Base-by-base conservation (phyloP, 2,888 invertebrate genomes). In the Epiblema foenella region DNA sequence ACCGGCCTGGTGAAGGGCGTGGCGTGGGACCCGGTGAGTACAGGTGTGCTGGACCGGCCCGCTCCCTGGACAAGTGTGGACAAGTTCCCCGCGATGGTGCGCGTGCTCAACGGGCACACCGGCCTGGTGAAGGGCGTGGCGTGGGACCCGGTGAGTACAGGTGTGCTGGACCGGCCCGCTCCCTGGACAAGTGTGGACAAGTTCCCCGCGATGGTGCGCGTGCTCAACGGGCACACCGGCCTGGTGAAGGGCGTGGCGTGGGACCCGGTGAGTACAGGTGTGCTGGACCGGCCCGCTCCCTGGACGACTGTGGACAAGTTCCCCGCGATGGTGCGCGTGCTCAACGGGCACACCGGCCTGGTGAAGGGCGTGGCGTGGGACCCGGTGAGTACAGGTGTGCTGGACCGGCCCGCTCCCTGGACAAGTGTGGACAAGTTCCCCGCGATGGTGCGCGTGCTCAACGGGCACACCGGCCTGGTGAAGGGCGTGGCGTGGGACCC, bases 401-500 rank as follows among this genome's bases (percentile, higher is more conserved):
- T 63, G 29, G 29, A 29, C 29, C 29, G n/a, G n/a, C n/a, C n/a
- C n/a, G n/a, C n/a, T n/a, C n/a, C n/a, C 29, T 5, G 29, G 29
- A 29, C 29, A 29, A 29, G 29, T 29, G 29, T 29, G 0, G 96
- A 96, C 62, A 97, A 98, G 78, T 97, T 99, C 85, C 98, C 96
- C 0, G 95, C 96, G 78, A 96, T 97, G 89, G 94, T 98, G 3
- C 96, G 97, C 12, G 96, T 97, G 11, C 92, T 99, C 11, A 97
- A 96, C 80, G 99, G 98, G 0, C 99, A 99, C 82, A 96, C 96
- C 0, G 98, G 99, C 0, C 94, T 99, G 76, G 99, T 99, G 3
- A 99, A 99, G 93, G 99, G 99, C 9, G 97, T 99, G 0, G 96
- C 98, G 5, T 99, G 99, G 99, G 99, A 99, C 93, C 99, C 99